phyloP scores from a whole-genome alignment of 1,140 invertebrate species.

The Diorhabda carinulata region DNA sequence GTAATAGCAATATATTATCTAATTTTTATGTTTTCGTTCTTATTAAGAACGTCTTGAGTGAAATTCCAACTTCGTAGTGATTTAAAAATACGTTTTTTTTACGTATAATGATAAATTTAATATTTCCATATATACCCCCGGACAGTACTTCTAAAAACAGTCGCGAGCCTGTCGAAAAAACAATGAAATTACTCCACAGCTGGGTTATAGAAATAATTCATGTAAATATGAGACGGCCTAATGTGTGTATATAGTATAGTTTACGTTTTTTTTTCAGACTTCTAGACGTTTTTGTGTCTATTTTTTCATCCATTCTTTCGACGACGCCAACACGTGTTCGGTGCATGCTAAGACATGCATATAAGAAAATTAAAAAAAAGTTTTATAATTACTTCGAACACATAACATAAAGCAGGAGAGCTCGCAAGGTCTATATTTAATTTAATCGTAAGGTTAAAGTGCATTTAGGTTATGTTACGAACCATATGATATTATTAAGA shows the following conservation, averaged over 20 bases:
- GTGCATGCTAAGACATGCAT: conserved; percentile 7
- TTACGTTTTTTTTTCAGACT: conserved; percentile 17
- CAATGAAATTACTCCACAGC: conserved; percentile 21
- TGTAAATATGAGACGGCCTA: conserved; percentile 21
- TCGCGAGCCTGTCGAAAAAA: conserved; percentile 25
- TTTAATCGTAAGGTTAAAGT: conserved; percentile 11
- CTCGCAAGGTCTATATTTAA: conserved; percentile 19
- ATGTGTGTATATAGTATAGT: conserved; percentile 23
- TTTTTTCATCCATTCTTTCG: conserved; percentile 3
- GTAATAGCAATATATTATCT: too few species aligned
- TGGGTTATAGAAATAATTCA: conserved; percentile 23
- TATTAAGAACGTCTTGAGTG: too few species aligned
- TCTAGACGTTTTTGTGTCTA: conserved; percentile 15
- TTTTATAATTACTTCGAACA: conserved; percentile 17
- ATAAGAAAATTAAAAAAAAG: conserved; percentile 14
- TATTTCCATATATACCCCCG: conserved; percentile 21
- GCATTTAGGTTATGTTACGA: background rate
- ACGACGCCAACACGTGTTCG: conserved; percentile 19
- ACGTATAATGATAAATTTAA: background rate
- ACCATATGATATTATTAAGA: too few species aligned
- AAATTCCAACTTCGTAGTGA: background rate
- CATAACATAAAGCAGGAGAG: conserved; percentile 18
- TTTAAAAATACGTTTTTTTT: conserved; percentile 1
- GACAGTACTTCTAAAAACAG: conserved; percentile 32
- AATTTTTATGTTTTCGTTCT: too few species aligned